A percentile compares a stretch with the other conserved stretches of the same genome.
Evolutionary conservation across 2,797 vertebrate genomes (phyloP).

Genomic region (Falco peregrinus): DNA sequence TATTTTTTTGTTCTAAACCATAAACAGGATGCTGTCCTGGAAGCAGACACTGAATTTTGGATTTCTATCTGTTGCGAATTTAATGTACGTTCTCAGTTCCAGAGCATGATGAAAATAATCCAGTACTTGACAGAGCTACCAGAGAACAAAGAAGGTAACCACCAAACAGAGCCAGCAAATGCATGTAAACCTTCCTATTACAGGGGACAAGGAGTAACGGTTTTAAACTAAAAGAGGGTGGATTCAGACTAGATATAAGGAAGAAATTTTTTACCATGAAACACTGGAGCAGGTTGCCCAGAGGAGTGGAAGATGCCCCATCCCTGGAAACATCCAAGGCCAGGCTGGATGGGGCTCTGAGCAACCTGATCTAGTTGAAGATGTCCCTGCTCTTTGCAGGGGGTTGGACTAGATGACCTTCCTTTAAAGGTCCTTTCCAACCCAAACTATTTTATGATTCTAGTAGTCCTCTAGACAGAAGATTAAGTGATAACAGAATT

Average conservation of each 20-base stretch:
- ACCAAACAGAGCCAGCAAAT: neutral
- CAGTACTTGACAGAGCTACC: conserved; percentile 87
- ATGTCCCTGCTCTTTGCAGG: too few species aligned
- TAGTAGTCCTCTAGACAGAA: neutral
- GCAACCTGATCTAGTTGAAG: neutral
- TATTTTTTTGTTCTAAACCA: neutral
- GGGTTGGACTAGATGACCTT: too few species aligned
- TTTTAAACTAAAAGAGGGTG: neutral
- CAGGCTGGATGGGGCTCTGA: neutral
- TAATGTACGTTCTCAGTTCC: conserved; percentile 81
- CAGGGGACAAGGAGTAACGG: neutral
- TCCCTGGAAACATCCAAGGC: neutral
- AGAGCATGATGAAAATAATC: conserved; percentile 84
- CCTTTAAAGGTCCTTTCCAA: too few species aligned
- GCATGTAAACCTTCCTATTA: neutral
- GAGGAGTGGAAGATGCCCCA: neutral
- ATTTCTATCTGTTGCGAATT: conserved; percentile 89
- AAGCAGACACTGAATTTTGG: conserved; percentile 91
- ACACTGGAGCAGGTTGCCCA: neutral
- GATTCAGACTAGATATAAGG: neutral
- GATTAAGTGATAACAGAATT: neutral
- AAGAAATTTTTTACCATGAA: neutral
- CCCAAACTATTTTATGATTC: neutral
- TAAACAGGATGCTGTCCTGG: conserved; percentile 84
- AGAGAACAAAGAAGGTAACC: conserved; percentile 89